Evolutionary conservation across 2,797 vertebrate genomes (phyloP), one percentile per base, ranked within the genome.

Genomic region (Betta splendens): DNA sequence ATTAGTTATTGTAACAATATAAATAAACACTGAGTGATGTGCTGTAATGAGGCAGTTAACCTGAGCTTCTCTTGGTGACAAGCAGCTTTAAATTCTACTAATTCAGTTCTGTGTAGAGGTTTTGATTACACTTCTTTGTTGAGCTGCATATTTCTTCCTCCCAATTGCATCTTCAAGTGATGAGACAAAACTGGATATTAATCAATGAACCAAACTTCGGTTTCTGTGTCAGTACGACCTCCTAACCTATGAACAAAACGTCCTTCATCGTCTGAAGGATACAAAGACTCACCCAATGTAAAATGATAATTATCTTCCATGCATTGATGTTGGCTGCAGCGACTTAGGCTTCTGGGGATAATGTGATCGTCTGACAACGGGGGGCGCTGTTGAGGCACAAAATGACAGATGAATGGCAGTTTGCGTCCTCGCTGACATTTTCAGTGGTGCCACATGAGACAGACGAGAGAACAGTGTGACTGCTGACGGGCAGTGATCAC

Each of bases 301-400:
- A 3, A 53, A 25, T 36, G 56, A 5, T 9, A 18, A 20, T 33
- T 33, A 7, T 40, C n/a, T 55, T 20, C 11, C 9, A 39, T 17
- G 11, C 25, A 18, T 32, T 13, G 5, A 36, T 7, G 11, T 26
- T 12, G 3, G 17, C 7, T 28, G 9, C 33, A 1, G 23, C 21
- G 26, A 31, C 18, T 12, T 18, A 31, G 9, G 51, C 47, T 48
- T 52, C 21, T 39, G 16, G 17, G 8, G 44, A 29, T 16, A 36
- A 57, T 43, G 60, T 42, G 4, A 28, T 16, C 36, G 23, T 57
- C 23, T 68, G 69, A 74, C 89, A 74, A 86, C 69, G 81, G 83
- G 81, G 85, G 88, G 89, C 87, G 85, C 90, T 90, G 78, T 87
- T 88, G 81, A 78, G 83, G 80, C 79, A 56, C 50, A 78, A 64